These are phyloP conservation scores for Herpetotheres cachinnans DNA, from an alignment of 2,113 vertebrate genomes.

Conservation along the genomic window DNA sequence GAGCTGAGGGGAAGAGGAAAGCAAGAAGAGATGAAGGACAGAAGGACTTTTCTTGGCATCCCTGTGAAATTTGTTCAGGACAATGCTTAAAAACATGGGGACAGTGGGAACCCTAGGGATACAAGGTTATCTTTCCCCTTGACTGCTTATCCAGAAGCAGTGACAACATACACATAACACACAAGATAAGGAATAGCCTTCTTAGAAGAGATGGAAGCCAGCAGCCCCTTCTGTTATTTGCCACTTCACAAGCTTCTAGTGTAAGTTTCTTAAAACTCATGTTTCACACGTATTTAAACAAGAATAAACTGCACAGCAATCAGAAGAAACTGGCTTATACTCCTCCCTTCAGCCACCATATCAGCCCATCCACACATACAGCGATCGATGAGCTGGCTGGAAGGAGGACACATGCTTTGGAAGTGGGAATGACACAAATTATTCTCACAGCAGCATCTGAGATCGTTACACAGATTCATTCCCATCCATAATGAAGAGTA, in stretches of 20 bases:
- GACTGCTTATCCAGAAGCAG: background rate
- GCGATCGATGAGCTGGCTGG: accelerated
- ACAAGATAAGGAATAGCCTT: background rate
- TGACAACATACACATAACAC: background rate
- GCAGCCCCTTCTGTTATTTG: background rate
- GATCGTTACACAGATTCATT: background rate
- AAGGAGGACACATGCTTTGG: accelerated
- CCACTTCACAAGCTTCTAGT: background rate
- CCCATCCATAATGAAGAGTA: accelerated
- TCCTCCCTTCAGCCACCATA: background rate
- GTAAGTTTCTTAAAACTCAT: background rate
- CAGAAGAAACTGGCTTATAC: background rate
- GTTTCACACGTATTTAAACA: background rate
- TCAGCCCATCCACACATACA: accelerated
- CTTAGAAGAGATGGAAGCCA: accelerated
- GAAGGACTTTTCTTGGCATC: background rate
- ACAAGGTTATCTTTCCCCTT: background rate
- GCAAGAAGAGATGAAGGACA: background rate
- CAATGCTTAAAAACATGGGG: accelerated
- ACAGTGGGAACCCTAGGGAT: background rate
- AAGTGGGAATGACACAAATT: background rate
- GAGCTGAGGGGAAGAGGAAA: background rate
- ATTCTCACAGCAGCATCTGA: background rate
- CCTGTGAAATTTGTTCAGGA: background rate
- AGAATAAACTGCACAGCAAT: background rate